Percentiles rank a stretch among this genome's conserved stretches.
Conservation (phyloP, 2,797 vertebrate genomes). For the Pygocentrus nattereri region DNA sequence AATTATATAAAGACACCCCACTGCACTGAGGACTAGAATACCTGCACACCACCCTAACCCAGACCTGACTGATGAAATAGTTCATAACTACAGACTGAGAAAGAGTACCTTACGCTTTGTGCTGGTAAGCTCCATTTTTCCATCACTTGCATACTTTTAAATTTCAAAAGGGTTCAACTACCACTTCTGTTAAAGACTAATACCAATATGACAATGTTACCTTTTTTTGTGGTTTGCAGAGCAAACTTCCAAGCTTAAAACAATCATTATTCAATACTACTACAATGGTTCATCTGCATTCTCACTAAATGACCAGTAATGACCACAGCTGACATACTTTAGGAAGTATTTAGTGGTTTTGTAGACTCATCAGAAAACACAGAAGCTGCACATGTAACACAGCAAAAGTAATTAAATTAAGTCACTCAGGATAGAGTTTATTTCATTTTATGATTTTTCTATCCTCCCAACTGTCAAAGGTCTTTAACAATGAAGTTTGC, state of each 20-base stretch:
- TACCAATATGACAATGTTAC: background rate
- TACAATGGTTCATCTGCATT: background rate
- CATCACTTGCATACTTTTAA: background rate
- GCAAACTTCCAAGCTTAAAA: conserved; percentile 5
- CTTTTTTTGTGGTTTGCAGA: conserved; percentile 21
- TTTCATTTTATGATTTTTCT: background rate
- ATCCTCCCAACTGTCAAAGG: conserved; percentile 12
- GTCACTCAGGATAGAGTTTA: background rate
- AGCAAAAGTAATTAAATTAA: background rate
- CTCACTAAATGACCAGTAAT: background rate
- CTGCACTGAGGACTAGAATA: too few relatives aligned
- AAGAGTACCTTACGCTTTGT: conserved; percentile 1
- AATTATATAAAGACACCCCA: too few relatives aligned
- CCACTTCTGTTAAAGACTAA: background rate
- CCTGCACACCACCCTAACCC: too few relatives aligned
- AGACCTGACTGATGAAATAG: conserved; percentile 5
- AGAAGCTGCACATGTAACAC: background rate
- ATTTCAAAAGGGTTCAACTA: conserved; percentile 7
- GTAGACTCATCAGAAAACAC: conserved; percentile 4
- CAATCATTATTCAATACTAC: too few relatives aligned
- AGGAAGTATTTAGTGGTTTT: background rate
- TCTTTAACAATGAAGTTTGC: background rate
- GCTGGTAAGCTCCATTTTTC: background rate
- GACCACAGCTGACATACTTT: conserved; percentile 34
- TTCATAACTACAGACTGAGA: conserved; percentile 15